Conservation (phyloP, 2,113 vertebrate species). For the Vombatus ursinus region DNA sequence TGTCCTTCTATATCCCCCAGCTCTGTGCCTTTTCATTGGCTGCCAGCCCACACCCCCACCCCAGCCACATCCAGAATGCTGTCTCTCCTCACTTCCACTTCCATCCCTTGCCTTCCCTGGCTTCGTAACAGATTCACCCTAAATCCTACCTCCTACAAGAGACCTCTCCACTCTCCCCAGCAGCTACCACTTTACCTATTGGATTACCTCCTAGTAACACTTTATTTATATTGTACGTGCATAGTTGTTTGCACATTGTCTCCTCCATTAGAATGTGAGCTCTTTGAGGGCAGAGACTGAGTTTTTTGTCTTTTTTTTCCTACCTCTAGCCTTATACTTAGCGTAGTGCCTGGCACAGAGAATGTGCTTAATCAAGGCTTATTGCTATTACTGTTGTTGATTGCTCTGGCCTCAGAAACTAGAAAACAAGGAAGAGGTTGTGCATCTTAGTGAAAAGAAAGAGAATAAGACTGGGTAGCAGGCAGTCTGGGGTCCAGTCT, state of each 20-base stretch:
- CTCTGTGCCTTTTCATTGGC: neutral
- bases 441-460: neutral
- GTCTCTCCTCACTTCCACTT: neutral
- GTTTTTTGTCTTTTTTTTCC: neutral
- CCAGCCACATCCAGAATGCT: neutral
- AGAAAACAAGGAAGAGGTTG: neutral
- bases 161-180: neutral
- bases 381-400: neutral
- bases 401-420: neutral
- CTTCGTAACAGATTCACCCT: neutral
- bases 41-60: neutral
- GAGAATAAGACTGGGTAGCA: accelerated
- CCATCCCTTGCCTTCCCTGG: neutral
- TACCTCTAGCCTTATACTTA: neutral
- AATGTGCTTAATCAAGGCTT: neutral
- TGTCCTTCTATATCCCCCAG: neutral
- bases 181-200: neutral
- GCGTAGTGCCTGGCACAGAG: neutral
- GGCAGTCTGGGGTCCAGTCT: neutral
- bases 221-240: no score
- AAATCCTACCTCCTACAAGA: neutral
- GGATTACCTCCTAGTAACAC: neutral
- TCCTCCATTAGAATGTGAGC: neutral
- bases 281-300: neutral
- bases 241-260: neutral